Evolutionary conservation across 2,888 invertebrate genomes (phyloP).

Genomic region (Volucella inanis): DNA sequence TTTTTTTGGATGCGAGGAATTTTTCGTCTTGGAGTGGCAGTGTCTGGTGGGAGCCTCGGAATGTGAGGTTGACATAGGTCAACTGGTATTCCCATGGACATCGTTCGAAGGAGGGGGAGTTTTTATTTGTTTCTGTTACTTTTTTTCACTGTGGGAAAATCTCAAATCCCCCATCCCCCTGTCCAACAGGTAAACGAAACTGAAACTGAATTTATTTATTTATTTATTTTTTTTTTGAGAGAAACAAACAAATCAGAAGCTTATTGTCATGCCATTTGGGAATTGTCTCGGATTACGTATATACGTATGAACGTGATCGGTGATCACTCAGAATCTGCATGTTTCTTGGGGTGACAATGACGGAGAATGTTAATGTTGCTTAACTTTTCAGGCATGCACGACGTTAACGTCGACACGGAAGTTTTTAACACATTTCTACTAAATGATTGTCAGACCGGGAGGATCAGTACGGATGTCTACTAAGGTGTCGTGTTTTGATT

Average conservation of each 20-base stretch:
- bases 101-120: background rate
- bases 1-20: constrained; percentile 29
- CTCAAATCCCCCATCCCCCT: background rate
- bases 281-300: constrained; percentile 15
- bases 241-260: background rate
- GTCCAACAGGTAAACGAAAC: no score
- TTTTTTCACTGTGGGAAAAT: constrained; percentile 48
- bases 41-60: constrained; percentile 23
- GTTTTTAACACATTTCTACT: constrained; percentile 41
- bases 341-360: background rate
- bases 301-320: background rate
- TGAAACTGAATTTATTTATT: no score
- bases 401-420: constrained; percentile 40
- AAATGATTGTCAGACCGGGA: constrained; percentile 10
- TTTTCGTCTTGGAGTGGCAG: constrained; percentile 10
- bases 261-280: background rate
- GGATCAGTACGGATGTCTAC: no score
- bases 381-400: constrained; percentile 1
- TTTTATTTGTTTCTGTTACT: constrained; percentile 8
- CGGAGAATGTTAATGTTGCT: constrained; percentile 7
- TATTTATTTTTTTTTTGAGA: no score
- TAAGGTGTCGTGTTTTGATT: background rate
- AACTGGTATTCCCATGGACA: constrained; percentile 38
- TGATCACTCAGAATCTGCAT: constrained; percentile 19
- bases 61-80: constrained; percentile 68